Conservation (phyloP, 1,140 invertebrate genomes). For the Bombus breviceps region DNA sequence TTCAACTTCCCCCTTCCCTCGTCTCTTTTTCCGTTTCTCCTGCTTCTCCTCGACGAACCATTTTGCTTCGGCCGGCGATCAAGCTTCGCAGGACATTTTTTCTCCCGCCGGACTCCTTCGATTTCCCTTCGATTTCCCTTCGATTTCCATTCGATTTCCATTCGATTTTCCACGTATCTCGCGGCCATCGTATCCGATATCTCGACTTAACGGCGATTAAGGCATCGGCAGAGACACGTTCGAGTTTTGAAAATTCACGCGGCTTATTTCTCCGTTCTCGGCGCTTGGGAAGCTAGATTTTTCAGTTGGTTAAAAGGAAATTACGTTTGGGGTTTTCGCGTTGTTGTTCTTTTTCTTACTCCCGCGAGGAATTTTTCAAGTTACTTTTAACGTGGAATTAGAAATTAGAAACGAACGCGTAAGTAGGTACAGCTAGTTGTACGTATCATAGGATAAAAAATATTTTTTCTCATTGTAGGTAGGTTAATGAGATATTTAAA, state of each 20-base stretch:
- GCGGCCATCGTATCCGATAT: neutral
- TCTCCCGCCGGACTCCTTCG: neutral
- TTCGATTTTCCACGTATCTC: neutral
- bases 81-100: conserved; percentile 24
- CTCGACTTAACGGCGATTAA: neutral
- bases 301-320: neutral
- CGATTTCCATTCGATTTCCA: conserved; percentile 6
- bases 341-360: too few species aligned
- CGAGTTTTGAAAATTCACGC: neutral
- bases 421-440: too few species aligned
- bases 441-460: too few species aligned
- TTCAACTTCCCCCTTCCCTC: neutral
- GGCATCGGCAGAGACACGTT: neutral
- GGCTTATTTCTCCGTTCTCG: neutral
- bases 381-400: too few species aligned
- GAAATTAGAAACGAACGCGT: too few species aligned
- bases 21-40: conserved; percentile 1
- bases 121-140: neutral
- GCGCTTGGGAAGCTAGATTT: neutral
- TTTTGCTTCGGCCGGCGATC: conserved; percentile 12
- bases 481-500: too few species aligned
- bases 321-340: neutral
- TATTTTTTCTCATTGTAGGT: too few species aligned
- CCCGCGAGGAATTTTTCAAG: too few species aligned
- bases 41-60: neutral